Percentiles rank a stretch among this genome's conserved stretches.
These are phyloP conservation scores for Burhinus bistriatus DNA, from an alignment of 2,113 vertebrate genomes.

Conservation along the genomic window DNA sequence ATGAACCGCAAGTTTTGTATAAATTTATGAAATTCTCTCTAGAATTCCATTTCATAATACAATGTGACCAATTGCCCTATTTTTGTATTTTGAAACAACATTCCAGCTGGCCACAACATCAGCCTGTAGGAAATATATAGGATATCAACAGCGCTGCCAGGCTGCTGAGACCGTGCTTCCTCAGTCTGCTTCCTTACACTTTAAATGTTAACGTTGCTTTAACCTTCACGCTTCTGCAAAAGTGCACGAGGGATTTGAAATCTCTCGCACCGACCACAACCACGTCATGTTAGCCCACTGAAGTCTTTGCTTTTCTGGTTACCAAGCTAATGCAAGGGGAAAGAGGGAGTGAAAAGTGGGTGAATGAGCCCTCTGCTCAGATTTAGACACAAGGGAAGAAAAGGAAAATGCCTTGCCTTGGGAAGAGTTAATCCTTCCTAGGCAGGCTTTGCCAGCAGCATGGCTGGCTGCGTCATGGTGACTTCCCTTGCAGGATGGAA, in stretches of 20 bases:
- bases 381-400: neutral
- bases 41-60: neutral
- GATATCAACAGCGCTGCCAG: neutral
- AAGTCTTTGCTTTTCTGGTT: neutral
- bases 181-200: neutral
- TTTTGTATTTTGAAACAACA: neutral
- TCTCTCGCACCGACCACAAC: neutral
- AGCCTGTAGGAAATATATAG: neutral
- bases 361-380: neutral
- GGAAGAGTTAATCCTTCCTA: neutral
- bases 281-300: rapidly evolving
- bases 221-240: neutral
- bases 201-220: neutral
- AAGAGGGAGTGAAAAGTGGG: neutral
- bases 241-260: neutral
- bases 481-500: neutral
- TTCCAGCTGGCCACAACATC: neutral
- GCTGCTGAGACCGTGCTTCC: neutral
- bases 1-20: neutral
- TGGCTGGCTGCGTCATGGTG: neutral
- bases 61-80: neutral
- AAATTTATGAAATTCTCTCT: neutral
- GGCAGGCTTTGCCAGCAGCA: neutral
- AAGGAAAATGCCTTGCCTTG: neutral
- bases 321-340: neutral